Evolutionary conservation across 2,113 vertebrate species (phyloP).

Genomic region (Tupaia tana): DNA sequence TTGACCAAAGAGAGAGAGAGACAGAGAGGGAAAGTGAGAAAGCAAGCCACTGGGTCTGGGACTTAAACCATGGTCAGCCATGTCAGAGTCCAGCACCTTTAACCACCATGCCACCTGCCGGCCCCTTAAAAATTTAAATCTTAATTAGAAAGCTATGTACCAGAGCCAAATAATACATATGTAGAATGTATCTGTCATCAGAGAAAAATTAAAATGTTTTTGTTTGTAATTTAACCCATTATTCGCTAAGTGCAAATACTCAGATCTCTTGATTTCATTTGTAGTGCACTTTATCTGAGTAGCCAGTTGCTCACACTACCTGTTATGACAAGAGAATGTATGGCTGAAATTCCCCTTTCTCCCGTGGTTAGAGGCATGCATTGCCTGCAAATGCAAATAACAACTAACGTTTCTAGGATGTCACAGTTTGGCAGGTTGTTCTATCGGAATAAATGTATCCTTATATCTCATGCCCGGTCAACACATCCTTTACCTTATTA

Average conservation of each 20-base stretch:
- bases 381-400: neutral
- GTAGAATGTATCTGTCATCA: neutral
- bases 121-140: neutral
- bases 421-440: neutral
- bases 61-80: no score
- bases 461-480: neutral
- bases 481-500: neutral
- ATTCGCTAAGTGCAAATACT: neutral
- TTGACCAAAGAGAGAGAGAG: no score
- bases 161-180: neutral
- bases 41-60: no score
- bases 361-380: neutral
- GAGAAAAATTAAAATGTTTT: neutral
- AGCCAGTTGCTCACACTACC: neutral
- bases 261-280: conserved; percentile 12
- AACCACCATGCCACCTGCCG: no score
- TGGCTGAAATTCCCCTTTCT: neutral
- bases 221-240: neutral
- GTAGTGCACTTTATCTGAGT: neutral
- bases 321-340: neutral
- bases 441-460: neutral
- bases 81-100: no score
- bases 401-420: neutral
- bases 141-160: neutral
- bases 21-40: no score